These are phyloP conservation scores for Lophotis ruficrista DNA, from an alignment of 2,113 vertebrate species.

Conservation along the genomic window DNA sequence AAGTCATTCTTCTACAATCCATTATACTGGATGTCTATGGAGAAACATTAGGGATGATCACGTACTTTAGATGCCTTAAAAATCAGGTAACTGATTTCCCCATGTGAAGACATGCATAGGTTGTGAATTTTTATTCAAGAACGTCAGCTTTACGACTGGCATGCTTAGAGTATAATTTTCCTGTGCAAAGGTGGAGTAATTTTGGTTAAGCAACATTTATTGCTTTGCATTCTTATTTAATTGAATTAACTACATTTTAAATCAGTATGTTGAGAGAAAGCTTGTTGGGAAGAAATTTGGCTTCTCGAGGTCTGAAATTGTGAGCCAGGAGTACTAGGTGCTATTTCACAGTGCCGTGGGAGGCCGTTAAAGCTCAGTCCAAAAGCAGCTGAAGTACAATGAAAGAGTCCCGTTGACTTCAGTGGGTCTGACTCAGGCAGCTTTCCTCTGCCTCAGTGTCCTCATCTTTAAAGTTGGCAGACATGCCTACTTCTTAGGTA, in stretches of 20 bases:
- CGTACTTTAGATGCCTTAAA: slow-evolving; percentile 1
- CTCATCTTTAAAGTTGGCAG: neutral
- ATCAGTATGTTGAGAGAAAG: neutral
- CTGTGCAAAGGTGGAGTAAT: slow-evolving; percentile 30
- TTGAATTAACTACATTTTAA: neutral
- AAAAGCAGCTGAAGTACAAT: neutral
- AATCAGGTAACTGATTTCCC: neutral
- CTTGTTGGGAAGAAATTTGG: neutral
- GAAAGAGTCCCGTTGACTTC: neutral
- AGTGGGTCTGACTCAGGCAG: slow-evolving; percentile 23
- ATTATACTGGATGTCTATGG: neutral
- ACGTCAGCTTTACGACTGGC: neutral
- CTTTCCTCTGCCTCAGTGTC: neutral
- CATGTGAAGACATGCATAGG: neutral
- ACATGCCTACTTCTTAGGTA: neutral
- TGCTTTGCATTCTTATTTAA: slow-evolving; percentile 20
- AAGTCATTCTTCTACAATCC: slow-evolving; percentile 20
- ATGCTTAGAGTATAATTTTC: neutral
- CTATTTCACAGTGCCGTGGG: neutral
- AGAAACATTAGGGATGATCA: neutral
- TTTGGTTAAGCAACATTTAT: slow-evolving; percentile 39
- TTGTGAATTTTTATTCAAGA: neutral
- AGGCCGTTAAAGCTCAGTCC: neutral
- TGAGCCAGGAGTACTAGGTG: neutral
- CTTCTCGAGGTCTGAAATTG: neutral